These are phyloP conservation scores for Chauna torquata DNA, from an alignment of 2,113 vertebrate species.

Conservation along the genomic window DNA sequence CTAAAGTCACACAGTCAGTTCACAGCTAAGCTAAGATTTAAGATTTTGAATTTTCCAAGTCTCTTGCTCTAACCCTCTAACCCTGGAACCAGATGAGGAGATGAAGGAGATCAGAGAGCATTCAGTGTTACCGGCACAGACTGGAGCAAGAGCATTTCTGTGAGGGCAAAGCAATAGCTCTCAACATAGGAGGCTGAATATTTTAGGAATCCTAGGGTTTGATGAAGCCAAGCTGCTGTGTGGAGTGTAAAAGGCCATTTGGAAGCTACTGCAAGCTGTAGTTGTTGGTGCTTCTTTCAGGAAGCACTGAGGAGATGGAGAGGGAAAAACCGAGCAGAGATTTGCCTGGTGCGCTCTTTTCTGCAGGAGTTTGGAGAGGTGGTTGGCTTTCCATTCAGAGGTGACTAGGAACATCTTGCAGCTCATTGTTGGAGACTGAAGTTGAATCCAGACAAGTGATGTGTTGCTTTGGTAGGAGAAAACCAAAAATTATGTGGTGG, in stretches of 20 bases:
- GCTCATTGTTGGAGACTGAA: not conserved
- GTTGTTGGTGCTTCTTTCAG: not conserved
- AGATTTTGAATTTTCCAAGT: not conserved
- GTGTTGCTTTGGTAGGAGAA: not conserved
- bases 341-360: not conserved
- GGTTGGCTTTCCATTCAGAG: rapidly evolving
- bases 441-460: not conserved
- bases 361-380: not conserved
- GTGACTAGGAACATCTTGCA: not conserved
- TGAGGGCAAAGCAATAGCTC: not conserved
- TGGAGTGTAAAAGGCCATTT: not conserved
- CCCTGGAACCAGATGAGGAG: not conserved
- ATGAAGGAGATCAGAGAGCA: not conserved
- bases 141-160: not conserved
- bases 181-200: not conserved
- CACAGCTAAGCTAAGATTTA: not conserved
- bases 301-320: not conserved
- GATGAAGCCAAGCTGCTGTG: not conserved
- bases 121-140: not conserved
- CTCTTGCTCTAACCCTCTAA: not conserved
- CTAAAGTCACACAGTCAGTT: not conserved
- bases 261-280: not conserved
- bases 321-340: not conserved
- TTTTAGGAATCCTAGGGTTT: not conserved
- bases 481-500: not conserved